Base-by-base conservation (phyloP, 2,113 vertebrate species). In the Glaucidium brasilianum region DNA sequence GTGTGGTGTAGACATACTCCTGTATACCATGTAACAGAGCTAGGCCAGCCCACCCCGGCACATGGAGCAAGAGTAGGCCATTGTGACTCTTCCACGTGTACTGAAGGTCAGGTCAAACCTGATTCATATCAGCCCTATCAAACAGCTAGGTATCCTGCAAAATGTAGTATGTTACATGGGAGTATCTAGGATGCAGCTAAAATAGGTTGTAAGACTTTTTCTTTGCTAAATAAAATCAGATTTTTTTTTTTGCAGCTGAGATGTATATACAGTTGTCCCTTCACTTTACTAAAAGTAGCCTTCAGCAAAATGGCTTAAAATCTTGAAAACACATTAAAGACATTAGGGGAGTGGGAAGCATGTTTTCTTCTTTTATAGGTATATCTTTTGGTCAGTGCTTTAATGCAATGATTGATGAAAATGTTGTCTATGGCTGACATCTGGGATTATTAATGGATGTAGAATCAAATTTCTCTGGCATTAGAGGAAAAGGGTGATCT, bases 381-480 rank as follows among this genome's bases (percentile, higher is more conserved):
- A n/a, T 94, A 53, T 93, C 90, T 97, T 96, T 97, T 97, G 97
- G 88, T 96, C 94, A 96, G 35, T 97, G 88, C 85, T 96, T 96
- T 98, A 97, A 97, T 96, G 91, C 92, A 92, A 96, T 97, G 96
- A 98, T 96, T 97, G 97, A 95, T 97, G 88, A 96, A 96, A 96
- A 95, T 94, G 82, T 91, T 97, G 94, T 92, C 87, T 83, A 39
- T 91, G 90, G 92, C 49, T 97, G 96, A 97, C 95, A 93, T 96
- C 95, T 96, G 88, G 91, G 85, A 97, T 96, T 98, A 97, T 96
- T 97, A 98, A 97, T 94, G 92, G 95, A 93, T 94, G 74, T 59
- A 52, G 86, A 94, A 77, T 92, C 64, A 95, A 80, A 94, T 93
- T 97, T 92, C 78, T 97, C 96, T 95, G 90, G 93, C 93, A 52